These are phyloP conservation scores for Melanargia galathea DNA, from an alignment of 2,888 invertebrate species.

Conservation along the genomic window DNA sequence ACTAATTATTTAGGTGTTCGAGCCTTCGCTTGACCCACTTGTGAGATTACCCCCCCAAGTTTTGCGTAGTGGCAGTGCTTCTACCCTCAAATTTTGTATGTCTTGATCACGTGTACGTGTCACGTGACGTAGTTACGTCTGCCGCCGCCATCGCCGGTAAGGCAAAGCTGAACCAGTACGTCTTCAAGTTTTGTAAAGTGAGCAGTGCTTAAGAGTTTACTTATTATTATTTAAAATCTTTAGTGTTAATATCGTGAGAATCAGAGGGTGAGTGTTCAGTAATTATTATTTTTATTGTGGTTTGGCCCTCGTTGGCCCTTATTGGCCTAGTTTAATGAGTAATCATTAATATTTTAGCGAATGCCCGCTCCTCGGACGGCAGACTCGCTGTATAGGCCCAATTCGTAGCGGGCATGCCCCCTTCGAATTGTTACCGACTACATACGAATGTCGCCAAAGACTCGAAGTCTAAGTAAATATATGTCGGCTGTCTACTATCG, in stretches of 20 bases:
- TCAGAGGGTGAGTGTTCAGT: too few relatives aligned
- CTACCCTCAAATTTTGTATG: neutral
- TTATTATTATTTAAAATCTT: neutral
- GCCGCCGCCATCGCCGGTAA: constrained; percentile 1
- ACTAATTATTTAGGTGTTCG: constrained; percentile 1
- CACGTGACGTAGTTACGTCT: neutral
- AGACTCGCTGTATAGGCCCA: neutral
- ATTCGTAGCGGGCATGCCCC: too few relatives aligned
- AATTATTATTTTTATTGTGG: too few relatives aligned
- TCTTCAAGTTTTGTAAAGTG: constrained; percentile 5
- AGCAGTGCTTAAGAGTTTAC: neutral
- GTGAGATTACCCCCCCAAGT: too few relatives aligned
- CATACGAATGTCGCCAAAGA: neutral
- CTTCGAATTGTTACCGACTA: too few relatives aligned
- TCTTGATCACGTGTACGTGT: neutral
- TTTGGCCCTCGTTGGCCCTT: too few relatives aligned
- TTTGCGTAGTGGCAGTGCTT: too few relatives aligned
- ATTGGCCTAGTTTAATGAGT: too few relatives aligned
- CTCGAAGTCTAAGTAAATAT: too few relatives aligned
- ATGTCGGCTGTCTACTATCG: too few relatives aligned
- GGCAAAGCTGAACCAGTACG: neutral
- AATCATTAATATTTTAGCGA: too few relatives aligned
- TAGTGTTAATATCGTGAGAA: neutral
- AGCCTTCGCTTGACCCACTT: constrained; percentile 9
- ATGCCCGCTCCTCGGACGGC: too few relatives aligned